Percentiles rank a stretch among this genome's conserved stretches.
These are phyloP conservation scores for Sebastes trivittatus DNA, from an alignment of 2,797 vertebrate species.

Conservation along the genomic window DNA sequence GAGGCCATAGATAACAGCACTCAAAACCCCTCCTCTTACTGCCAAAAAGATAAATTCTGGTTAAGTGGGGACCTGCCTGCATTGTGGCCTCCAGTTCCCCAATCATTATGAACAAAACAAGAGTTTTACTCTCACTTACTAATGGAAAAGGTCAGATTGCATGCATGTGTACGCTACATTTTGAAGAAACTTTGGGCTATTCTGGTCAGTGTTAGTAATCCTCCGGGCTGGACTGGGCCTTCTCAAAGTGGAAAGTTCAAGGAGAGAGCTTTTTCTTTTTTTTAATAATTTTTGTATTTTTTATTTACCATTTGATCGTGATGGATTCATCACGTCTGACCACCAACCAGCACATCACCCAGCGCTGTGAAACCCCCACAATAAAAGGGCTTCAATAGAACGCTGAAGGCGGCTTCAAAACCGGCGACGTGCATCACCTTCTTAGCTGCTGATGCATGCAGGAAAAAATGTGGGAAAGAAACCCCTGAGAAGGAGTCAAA, in stretches of 20 bases:
- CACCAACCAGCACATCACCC: constrained; percentile 26
- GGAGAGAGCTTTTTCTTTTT: not conserved
- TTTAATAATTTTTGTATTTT: not conserved
- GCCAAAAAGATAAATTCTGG: constrained; percentile 90
- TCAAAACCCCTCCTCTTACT: constrained; percentile 86
- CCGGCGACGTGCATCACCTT: constrained; percentile 68
- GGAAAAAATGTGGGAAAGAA: constrained; percentile 80
- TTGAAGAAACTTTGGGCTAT: constrained; percentile 48
- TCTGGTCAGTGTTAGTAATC: constrained; percentile 26
- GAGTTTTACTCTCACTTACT: constrained; percentile 81
- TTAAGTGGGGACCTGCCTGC: constrained; percentile 87
- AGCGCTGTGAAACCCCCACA: constrained; percentile 1
- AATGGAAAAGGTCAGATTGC: constrained; percentile 81
- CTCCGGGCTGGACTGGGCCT: not conserved
- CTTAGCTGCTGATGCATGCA: constrained; percentile 84
- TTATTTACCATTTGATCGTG: not conserved
- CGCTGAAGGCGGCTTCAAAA: constrained; percentile 66
- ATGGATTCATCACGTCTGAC: constrained; percentile 46
- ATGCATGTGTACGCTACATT: constrained; percentile 38
- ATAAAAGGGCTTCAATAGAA: constrained; percentile 48
- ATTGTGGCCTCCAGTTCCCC: constrained; percentile 81
- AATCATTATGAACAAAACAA: constrained; percentile 85
- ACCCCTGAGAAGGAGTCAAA: constrained; percentile 79
- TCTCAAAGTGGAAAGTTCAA: constrained; percentile 39
- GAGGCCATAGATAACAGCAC: constrained; percentile 87